Evolutionary conservation across 1,140 invertebrate genomes (phyloP).

Genomic region (Orchestia grillus): DNA sequence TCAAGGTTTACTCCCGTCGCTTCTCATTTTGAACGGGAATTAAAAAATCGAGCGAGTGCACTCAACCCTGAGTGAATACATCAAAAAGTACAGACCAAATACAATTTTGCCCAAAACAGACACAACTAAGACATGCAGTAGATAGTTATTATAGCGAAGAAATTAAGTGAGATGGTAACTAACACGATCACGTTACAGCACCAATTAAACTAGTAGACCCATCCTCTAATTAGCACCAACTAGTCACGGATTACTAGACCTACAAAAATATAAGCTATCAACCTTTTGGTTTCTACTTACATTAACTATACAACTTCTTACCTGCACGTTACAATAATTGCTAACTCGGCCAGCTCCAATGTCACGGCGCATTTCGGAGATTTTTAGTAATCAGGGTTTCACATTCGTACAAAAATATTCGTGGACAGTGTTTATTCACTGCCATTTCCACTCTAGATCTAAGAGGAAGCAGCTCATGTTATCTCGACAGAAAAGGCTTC

Average conservation of each 20-base stretch:
- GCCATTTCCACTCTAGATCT: background rate
- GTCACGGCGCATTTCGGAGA: background rate
- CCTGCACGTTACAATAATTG: background rate
- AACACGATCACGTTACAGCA: background rate
- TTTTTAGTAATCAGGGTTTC: background rate
- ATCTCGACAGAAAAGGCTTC: background rate
- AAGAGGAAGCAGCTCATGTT: background rate
- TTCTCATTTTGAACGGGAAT: background rate
- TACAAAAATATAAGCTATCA: conserved; percentile 2
- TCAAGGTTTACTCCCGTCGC: background rate
- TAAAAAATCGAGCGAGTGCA: background rate
- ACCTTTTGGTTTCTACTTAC: background rate
- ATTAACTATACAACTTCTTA: background rate
- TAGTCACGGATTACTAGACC: background rate
- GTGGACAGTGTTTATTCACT: background rate
- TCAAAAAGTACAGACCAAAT: background rate
- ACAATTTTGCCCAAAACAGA: background rate
- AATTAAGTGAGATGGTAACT: background rate
- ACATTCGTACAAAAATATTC: background rate
- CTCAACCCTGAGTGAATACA: background rate
- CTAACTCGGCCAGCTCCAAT: background rate
- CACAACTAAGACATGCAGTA: background rate
- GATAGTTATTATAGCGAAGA: too few species aligned
- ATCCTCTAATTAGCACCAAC: background rate
- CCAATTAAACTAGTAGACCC: background rate